These are phyloP conservation scores for Cataglyphis albicans DNA, from an alignment of 2,888 invertebrate genomes.

Conservation along the genomic window DNA sequence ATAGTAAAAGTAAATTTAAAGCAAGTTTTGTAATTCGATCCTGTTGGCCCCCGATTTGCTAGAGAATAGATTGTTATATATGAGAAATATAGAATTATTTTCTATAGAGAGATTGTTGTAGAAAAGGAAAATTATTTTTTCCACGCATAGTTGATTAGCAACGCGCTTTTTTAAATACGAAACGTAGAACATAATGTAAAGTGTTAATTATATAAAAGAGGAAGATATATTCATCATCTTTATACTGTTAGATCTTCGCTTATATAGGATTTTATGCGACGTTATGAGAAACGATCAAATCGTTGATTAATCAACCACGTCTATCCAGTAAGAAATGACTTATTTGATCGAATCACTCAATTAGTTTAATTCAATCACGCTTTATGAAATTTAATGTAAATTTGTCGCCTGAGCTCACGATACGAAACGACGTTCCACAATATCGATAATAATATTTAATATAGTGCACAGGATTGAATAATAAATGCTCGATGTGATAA, in stretches of 20 bases:
- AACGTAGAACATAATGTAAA: neutral
- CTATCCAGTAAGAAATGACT: slow-evolving; percentile 3
- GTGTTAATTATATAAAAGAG: neutral
- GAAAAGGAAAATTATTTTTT: slow-evolving; percentile 19
- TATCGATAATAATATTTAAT: slow-evolving; percentile 32
- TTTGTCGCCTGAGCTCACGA: neutral
- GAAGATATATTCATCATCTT: neutral
- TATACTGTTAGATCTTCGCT: slow-evolving; percentile 31
- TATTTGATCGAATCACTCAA: slow-evolving; percentile 18
- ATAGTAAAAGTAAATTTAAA: slow-evolving; percentile 26
- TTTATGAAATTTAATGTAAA: slow-evolving; percentile 36
- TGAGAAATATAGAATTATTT: slow-evolving; percentile 27
- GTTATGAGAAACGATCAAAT: slow-evolving; percentile 27
- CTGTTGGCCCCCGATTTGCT: slow-evolving; percentile 19
- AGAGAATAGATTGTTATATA: slow-evolving; percentile 32
- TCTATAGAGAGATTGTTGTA: slow-evolving; percentile 20
- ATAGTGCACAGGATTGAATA: slow-evolving; percentile 30
- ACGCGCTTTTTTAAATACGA: slow-evolving; percentile 18
- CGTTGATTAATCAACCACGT: slow-evolving; percentile 3
- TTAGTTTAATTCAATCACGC: slow-evolving; percentile 21
- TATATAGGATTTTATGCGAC: slow-evolving; percentile 12
- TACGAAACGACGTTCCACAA: neutral
- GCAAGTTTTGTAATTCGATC: slow-evolving; percentile 33
- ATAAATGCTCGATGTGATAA: slow-evolving; percentile 45
- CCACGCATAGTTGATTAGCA: slow-evolving; percentile 22